Conservation (phyloP, 1,140 invertebrate genomes). For the Hyles vespertilio region DNA sequence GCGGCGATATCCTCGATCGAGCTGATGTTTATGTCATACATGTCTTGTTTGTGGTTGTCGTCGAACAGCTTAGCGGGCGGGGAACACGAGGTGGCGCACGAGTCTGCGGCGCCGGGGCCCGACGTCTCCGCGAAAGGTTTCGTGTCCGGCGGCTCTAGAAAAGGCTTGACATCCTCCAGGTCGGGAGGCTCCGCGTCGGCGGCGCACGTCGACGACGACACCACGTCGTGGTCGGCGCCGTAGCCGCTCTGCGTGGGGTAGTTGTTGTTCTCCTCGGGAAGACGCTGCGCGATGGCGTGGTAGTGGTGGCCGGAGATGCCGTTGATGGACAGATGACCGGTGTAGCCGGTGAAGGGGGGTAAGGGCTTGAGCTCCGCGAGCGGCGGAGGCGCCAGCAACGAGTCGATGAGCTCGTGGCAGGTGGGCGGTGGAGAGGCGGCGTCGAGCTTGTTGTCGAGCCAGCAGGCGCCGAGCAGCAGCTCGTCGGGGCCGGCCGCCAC, state of each 20-base stretch:
- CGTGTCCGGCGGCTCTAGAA: slow-evolving; percentile 75
- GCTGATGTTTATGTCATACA: slow-evolving; percentile 86
- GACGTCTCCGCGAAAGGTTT: slow-evolving; percentile 63
- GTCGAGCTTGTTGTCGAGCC: slow-evolving; percentile 74
- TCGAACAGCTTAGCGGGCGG: slow-evolving; percentile 65
- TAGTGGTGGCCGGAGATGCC: slow-evolving; percentile 91
- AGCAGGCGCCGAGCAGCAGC: slow-evolving; percentile 75
- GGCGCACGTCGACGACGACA: slow-evolving; percentile 81
- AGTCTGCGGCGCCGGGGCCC: slow-evolving; percentile 46
- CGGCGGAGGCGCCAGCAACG: slow-evolving; percentile 78
- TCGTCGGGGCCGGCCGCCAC: slow-evolving; percentile 60
- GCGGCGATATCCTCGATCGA: slow-evolving; percentile 89
- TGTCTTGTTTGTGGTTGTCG: slow-evolving; percentile 64
- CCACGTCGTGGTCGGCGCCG: slow-evolving; percentile 79
- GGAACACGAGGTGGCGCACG: slow-evolving; percentile 64
- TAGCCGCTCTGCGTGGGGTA: slow-evolving; percentile 78
- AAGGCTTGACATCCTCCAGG: slow-evolving; percentile 78
- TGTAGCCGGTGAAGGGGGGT: slow-evolving; percentile 90
- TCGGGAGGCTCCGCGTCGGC: slow-evolving; percentile 76
- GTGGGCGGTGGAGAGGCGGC: slow-evolving; percentile 45
- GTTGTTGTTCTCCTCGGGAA: slow-evolving; percentile 82
- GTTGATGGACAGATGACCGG: slow-evolving; percentile 87
- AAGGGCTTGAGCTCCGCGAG: slow-evolving; percentile 91
- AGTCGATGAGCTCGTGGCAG: slow-evolving; percentile 75
- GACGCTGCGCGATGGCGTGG: slow-evolving; percentile 85